Base-by-base conservation (phyloP, 1,140 invertebrate species). In the Drosophila rufa region DNA sequence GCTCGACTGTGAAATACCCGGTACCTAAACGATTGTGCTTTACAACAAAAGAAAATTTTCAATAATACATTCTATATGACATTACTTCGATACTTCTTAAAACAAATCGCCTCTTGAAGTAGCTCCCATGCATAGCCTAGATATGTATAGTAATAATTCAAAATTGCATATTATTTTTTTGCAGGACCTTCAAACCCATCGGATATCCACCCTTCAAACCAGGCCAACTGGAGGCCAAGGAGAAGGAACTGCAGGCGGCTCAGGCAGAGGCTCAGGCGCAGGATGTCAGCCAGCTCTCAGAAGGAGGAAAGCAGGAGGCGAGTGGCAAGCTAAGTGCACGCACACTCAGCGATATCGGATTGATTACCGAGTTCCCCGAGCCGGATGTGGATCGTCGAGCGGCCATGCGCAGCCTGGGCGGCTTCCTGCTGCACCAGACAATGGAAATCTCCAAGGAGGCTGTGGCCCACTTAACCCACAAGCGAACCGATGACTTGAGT, bases 291-390 rank as follows among this genome's bases (percentile, higher is more conserved):
- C 76, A 64, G 15, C 36, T 17, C 1, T 79, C 74, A 3, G 53
- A 36, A 45, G 55, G 43, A 17, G 53, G 42, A 11, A 43, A 19
- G 82, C 56, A 47, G 45, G 9, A 11, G 57, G 27, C 27, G 53
- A 30, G 12, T 46, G 22, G 82, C 80, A 94, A 93, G 79, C 79
- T 90, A 77, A 94, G 95, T 45, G 95, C 94, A 2, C 93, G 95
- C 30, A 96, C 95, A 0, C 91, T 96, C 0, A 96, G 95, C 80
- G 96, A 96, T 71, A 96, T 96, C 56, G 92, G 96, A 4, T 96
- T 95, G 1, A 95, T 96, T 92, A 95, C 95, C 0, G 95, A 96
- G 60, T 95, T 94, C 57, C 95, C 95, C 50, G 95, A 96, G 58
- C 94, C 94, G 60, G 94, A 94, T 76, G 81, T 94, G 12, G 93